Percentiles rank a stretch among this genome's conserved stretches.
phyloP scores from a whole-genome alignment of 2,797 vertebrate genomes.

The Microctenopoma steveboyesi region DNA sequence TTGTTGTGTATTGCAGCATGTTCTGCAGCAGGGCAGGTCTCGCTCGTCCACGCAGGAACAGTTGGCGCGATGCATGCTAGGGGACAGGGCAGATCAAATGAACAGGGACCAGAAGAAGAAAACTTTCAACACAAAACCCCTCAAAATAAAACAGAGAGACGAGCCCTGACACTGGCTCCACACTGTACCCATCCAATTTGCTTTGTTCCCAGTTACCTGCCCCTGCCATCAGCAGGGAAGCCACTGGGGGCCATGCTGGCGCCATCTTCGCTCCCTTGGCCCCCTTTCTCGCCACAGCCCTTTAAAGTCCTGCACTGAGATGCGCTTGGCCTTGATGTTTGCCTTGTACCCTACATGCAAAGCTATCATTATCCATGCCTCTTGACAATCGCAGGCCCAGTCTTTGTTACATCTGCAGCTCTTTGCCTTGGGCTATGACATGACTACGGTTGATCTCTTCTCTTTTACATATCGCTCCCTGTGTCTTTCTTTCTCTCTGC shows the following conservation, averaged over 20 bases:
- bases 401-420: conserved; percentile 84
- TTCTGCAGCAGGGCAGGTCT: conserved; percentile 1
- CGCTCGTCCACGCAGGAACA: conserved; percentile 30
- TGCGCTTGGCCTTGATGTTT: conserved; percentile 82
- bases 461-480: conserved; percentile 83
- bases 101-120: conserved; percentile 46
- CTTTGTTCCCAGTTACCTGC: conserved; percentile 82
- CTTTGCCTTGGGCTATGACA: conserved; percentile 82
- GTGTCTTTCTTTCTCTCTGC: conserved; percentile 60
- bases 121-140: conserved; percentile 53
- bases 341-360: conserved; percentile 84
- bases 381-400: conserved; percentile 83
- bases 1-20: background rate
- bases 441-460: conserved; percentile 84
- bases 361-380: conserved; percentile 87
- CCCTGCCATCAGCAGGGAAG: conserved; percentile 67
- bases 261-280: conserved; percentile 69
- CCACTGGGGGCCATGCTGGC: conserved; percentile 73
- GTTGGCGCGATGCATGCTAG: conserved; percentile 33
- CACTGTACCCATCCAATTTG: conserved; percentile 70
- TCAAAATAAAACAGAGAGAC: conserved; percentile 45
- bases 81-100: conserved; percentile 59
- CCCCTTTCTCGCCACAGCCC: conserved; percentile 64
- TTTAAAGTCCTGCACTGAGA: conserved; percentile 78
- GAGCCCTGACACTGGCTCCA: conserved; percentile 44